Conservation (phyloP, 2,113 vertebrate species). For the Serinus canaria region DNA sequence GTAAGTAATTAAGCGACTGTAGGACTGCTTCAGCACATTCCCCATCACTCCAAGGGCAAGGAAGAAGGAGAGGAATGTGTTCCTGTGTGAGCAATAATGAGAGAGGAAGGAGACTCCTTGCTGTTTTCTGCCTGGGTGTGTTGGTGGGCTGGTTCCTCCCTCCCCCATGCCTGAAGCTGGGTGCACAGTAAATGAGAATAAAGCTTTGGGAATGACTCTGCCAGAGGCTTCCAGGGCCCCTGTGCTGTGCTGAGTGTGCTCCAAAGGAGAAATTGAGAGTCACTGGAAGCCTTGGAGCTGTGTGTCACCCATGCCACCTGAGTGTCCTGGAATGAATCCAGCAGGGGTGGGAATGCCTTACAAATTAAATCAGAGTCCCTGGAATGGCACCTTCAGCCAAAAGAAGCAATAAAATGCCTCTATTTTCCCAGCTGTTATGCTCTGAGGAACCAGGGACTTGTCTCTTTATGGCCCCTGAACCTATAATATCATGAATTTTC, state of each 20-base stretch:
- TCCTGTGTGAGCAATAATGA: neutral
- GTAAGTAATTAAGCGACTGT: conserved; percentile 33
- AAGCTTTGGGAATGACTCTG: neutral
- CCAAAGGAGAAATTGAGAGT: neutral
- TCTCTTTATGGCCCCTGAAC: neutral
- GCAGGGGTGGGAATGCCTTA: neutral
- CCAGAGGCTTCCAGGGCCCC: neutral
- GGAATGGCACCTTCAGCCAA: neutral
- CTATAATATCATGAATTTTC: neutral
- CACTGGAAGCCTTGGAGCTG: neutral
- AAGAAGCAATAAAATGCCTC: neutral
- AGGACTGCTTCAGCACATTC: conserved; percentile 18
- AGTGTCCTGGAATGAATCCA: neutral
- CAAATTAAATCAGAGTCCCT: neutral
- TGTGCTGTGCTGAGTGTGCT: neutral
- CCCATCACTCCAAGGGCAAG: conserved; percentile 22
- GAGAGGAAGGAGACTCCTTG: neutral
- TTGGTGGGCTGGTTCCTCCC: neutral
- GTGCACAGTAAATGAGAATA: neutral
- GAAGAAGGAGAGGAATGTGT: neutral
- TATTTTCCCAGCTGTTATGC: neutral
- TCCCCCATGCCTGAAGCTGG: neutral
- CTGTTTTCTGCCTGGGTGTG: neutral
- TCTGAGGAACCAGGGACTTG: neutral
- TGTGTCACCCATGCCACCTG: neutral